These are phyloP conservation scores for Entomobrya proxima DNA, from an alignment of 2,888 invertebrate species.

Conservation along the genomic window DNA sequence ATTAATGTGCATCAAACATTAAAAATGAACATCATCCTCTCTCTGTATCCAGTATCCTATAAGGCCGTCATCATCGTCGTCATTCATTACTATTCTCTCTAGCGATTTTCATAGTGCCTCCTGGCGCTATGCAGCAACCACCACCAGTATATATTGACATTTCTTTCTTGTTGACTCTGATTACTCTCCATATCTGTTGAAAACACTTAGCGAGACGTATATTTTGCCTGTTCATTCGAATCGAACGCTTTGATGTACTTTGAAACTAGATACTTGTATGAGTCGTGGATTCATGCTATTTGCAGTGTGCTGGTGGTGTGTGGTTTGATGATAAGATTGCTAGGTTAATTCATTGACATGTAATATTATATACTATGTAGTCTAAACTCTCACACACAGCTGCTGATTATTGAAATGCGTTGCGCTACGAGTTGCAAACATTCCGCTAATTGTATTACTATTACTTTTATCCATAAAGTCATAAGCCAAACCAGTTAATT, in stretches of 20 bases:
- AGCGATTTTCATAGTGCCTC: background rate
- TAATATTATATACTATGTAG: too few relatives aligned
- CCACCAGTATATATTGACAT: background rate
- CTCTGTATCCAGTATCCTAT: background rate
- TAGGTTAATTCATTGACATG: conserved; percentile 2
- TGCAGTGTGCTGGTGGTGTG: background rate
- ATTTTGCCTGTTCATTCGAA: too few relatives aligned
- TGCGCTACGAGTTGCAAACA: background rate
- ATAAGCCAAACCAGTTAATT: background rate
- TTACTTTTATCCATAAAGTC: background rate
- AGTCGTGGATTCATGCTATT: background rate
- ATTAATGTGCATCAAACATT: background rate
- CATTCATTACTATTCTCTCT: background rate
- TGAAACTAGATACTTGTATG: background rate
- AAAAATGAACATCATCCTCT: background rate
- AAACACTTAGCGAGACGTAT: background rate
- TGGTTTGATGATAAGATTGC: background rate
- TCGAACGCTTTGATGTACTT: background rate
- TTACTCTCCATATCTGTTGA: background rate
- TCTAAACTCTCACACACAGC: background rate
- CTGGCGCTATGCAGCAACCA: background rate
- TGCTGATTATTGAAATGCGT: background rate
- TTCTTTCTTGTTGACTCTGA: background rate
- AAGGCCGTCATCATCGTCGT: background rate
- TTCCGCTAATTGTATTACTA: background rate